A percentile compares a stretch with the other conserved stretches of the same genome.
These are phyloP conservation scores for Coilia nasus DNA, from an alignment of 2,797 vertebrate species.

Conservation along the genomic window DNA sequence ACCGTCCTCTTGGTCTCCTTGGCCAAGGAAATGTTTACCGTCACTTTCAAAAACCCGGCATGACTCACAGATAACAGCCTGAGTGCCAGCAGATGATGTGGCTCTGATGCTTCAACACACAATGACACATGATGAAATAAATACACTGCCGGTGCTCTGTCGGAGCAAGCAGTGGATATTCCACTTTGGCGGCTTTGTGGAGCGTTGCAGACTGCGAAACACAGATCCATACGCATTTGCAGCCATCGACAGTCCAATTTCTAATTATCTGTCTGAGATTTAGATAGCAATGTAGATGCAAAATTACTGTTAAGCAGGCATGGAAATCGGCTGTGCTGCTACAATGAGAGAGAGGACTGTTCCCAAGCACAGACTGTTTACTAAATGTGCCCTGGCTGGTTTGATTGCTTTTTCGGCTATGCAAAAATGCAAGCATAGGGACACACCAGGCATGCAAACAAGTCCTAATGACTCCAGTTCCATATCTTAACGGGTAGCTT, in stretches of 20 bases:
- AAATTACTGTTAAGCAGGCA: background rate
- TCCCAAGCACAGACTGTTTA: background rate
- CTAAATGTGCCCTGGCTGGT: background rate
- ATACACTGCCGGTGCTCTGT: too few species aligned
- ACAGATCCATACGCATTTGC: background rate
- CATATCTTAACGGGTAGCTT: background rate
- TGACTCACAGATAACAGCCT: background rate
- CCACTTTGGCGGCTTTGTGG: too few species aligned
- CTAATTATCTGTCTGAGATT: background rate
- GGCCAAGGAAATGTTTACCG: background rate
- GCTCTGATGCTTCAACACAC: too few species aligned
- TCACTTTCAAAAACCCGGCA: background rate
- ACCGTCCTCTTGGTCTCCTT: background rate
- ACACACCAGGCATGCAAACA: background rate
- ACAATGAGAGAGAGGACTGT: background rate
- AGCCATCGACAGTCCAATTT: background rate
- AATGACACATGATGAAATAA: too few species aligned
- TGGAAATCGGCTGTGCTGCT: background rate
- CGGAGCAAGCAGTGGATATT: too few species aligned
- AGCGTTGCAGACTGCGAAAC: background rate
- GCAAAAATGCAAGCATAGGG: background rate
- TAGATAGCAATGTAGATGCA: background rate
- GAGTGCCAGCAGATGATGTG: background rate
- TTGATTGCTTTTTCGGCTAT: background rate
- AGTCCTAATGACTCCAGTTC: background rate